Conservation (phyloP, 2,797 vertebrate species). For the Naso thynnoides region DNA sequence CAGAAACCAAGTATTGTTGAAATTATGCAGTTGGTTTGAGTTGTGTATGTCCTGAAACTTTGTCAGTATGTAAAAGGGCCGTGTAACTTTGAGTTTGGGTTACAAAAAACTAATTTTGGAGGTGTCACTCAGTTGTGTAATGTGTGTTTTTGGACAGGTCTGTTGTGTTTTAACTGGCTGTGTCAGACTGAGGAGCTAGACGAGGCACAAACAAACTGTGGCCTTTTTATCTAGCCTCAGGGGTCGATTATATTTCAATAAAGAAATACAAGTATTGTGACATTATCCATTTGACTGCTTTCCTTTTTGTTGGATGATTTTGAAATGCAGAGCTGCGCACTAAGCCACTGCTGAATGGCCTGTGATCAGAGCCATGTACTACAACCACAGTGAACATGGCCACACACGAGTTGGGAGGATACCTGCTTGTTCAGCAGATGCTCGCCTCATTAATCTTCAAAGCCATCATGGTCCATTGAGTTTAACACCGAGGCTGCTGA, state of each 20-base stretch:
- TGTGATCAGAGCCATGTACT: constrained; percentile 7
- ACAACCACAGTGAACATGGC: neutral
- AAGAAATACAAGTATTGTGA: constrained; percentile 65
- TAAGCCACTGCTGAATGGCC: neutral
- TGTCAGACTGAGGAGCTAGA: constrained; percentile 75
- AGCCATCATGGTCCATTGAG: constrained; percentile 24
- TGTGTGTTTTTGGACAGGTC: constrained; percentile 67
- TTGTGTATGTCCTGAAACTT: constrained; percentile 38
- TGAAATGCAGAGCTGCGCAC: constrained; percentile 1
- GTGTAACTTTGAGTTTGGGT: constrained; percentile 36
- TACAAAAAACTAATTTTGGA: constrained; percentile 24
- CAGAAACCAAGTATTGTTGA: constrained; percentile 19
- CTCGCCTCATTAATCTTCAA: constrained; percentile 61
- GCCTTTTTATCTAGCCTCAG: constrained; percentile 75
- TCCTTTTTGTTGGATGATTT: neutral
- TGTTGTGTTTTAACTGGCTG: constrained; percentile 69
- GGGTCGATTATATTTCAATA: constrained; percentile 74
- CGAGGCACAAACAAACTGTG: constrained; percentile 66
- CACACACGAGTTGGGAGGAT: constrained; percentile 10
- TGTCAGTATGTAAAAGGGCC: constrained; percentile 41
- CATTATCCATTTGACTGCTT: constrained; percentile 10
- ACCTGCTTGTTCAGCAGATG: constrained; percentile 61
- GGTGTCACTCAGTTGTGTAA: constrained; percentile 43
- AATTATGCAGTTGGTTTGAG: constrained; percentile 30
- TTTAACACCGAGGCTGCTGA: constrained; percentile 42